Conservation (phyloP, 2,888 invertebrate species). For the Mamestra brassicae region DNA sequence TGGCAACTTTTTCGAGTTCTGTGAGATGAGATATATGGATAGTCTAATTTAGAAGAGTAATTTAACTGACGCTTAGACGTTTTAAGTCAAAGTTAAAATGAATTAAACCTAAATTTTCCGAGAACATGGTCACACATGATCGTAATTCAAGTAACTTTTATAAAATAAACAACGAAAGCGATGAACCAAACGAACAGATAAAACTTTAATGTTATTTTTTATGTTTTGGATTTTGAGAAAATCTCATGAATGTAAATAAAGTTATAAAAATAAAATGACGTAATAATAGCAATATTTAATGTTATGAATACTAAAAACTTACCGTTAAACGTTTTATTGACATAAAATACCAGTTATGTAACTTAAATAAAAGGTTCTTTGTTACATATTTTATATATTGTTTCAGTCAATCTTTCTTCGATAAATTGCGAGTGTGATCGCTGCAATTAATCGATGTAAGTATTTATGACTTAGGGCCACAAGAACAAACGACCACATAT, state of each 20-base stretch:
- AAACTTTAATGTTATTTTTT: conserved; percentile 28
- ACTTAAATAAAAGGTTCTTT: conserved; percentile 19
- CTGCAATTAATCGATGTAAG: not conserved
- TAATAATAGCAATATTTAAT: conserved; percentile 48
- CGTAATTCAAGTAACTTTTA: not conserved
- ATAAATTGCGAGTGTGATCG: conserved; percentile 10
- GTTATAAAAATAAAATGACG: conserved; percentile 47
- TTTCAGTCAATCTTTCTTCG: not conserved
- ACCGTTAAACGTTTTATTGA: conserved; percentile 44
- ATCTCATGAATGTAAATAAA: conserved; percentile 47
- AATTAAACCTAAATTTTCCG: not conserved
- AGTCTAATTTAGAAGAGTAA: too few species aligned
- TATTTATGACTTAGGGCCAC: conserved; percentile 5
- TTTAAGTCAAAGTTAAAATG: not conserved
- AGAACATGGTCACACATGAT: not conserved
- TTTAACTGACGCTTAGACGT: not conserved
- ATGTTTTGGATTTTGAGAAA: conserved; percentile 44
- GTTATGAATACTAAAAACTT: conserved; percentile 51
- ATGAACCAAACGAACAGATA: conserved; percentile 4
- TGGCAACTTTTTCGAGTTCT: too few species aligned
- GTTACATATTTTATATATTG: conserved; percentile 27
- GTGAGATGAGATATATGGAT: too few species aligned
- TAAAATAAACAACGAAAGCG: conserved; percentile 3
- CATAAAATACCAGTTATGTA: conserved; percentile 29
- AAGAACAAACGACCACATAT: conserved; percentile 22